Evolutionary conservation across 2,797 vertebrate species (phyloP).

Genomic region (Lemur catta): DNA sequence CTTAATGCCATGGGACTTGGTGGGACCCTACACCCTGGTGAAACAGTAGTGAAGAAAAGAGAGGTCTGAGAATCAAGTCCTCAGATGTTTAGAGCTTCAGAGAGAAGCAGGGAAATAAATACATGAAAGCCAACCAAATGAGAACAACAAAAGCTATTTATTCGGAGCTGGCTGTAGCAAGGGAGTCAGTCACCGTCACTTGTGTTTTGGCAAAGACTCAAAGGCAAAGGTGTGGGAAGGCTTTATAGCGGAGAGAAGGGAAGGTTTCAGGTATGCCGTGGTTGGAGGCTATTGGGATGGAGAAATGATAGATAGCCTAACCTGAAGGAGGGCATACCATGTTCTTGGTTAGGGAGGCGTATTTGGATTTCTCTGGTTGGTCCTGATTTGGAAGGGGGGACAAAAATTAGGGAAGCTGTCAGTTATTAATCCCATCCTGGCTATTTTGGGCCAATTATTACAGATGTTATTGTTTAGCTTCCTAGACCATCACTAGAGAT

Average conservation of each 20-base stretch:
- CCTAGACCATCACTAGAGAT: neutral
- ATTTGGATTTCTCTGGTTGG: too few relatives aligned
- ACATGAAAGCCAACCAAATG: neutral
- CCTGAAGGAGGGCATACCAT: neutral
- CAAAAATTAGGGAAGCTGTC: neutral
- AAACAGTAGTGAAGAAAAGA: neutral
- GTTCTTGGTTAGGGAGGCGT: neutral
- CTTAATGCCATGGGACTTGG: neutral
- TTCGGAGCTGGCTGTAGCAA: neutral
- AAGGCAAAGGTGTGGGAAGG: neutral
- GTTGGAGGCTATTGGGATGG: neutral
- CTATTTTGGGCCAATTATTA: neutral
- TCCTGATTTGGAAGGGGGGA: neutral
- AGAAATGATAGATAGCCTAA: neutral
- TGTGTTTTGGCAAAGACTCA: neutral
- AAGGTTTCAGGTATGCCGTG: neutral
- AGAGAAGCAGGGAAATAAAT: neutral
- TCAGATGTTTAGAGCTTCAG: neutral
- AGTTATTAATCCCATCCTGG: neutral
- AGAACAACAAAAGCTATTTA: neutral
- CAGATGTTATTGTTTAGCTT: neutral
- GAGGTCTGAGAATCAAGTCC: neutral
- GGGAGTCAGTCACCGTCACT: neutral
- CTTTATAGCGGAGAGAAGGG: neutral
- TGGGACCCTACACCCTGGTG: neutral